Evolutionary conservation across 2,113 vertebrate species (phyloP).

Genomic region (Micronycteris hirsuta): DNA sequence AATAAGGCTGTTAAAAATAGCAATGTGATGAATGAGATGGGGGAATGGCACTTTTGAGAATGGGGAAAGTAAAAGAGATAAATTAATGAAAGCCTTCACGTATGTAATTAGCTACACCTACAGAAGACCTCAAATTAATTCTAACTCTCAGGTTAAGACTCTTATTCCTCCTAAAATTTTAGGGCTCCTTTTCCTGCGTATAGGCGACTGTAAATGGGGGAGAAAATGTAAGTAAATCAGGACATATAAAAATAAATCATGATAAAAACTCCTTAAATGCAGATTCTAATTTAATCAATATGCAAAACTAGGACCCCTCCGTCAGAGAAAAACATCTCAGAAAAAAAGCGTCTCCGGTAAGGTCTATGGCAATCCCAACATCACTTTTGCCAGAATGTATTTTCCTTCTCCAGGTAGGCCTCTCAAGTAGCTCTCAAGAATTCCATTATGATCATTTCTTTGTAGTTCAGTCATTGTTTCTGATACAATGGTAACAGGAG

Average conservation of each 20-base stretch:
- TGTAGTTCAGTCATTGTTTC: constrained; percentile 37
- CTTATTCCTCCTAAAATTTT: neutral
- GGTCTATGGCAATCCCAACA: neutral
- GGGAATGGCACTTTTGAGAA: constrained; percentile 4
- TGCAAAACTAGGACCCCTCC: neutral
- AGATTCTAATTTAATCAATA: constrained; percentile 51
- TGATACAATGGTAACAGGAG: constrained; percentile 18
- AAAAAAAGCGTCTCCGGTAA: constrained; percentile 35
- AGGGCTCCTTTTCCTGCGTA: neutral
- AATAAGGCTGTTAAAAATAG: constrained; percentile 29
- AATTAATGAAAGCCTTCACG: neutral
- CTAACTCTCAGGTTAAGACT: neutral
- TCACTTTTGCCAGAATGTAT: neutral
- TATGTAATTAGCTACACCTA: neutral
- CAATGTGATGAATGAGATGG: neutral
- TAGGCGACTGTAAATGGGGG: neutral
- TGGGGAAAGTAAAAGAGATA: neutral
- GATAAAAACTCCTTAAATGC: neutral
- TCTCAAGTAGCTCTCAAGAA: neutral
- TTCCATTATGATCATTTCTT: neutral
- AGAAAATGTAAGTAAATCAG: constrained; percentile 27
- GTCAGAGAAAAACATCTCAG: constrained; percentile 40
- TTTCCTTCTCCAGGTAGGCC: neutral
- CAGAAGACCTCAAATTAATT: neutral
- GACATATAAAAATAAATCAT: constrained; percentile 41